Evolutionary conservation across 2,797 vertebrate species (phyloP).

Genomic region (Myotis findleyi): DNA sequence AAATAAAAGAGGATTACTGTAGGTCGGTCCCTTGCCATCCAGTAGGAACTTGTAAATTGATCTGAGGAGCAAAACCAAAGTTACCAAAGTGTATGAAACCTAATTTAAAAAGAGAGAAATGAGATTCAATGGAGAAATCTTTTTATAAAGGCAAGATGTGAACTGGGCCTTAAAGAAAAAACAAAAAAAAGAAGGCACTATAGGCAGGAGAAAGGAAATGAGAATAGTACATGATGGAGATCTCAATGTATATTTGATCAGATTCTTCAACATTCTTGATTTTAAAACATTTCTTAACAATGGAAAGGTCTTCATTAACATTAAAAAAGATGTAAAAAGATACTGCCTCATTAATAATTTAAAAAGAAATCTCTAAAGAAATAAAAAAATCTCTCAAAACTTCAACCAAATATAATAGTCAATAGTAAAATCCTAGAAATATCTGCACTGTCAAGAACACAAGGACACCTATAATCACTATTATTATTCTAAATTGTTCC

Average conservation of each 20-base stretch:
- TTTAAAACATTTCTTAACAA: slow-evolving; percentile 19
- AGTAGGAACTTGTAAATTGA: background rate
- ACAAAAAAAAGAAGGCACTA: background rate
- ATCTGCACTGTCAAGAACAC: background rate
- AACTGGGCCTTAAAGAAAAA: background rate
- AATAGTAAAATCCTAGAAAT: background rate
- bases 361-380: background rate
- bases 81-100: background rate
- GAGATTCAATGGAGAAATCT: background rate
- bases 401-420: background rate
- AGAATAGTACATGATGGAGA: background rate
- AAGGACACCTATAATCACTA: background rate
- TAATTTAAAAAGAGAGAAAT: background rate
- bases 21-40: background rate
- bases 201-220: background rate
- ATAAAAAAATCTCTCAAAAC: background rate
- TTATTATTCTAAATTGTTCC: background rate
- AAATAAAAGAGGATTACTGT: background rate
- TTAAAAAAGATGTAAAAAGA: background rate
- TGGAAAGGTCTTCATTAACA: background rate
- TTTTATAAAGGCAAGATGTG: background rate
- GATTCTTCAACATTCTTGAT: slow-evolving; percentile 28
- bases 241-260: background rate
- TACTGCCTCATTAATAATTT: background rate
- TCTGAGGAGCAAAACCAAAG: background rate